phyloP scores from a whole-genome alignment of 2,888 invertebrate species.

The Melanostoma mellinum region DNA sequence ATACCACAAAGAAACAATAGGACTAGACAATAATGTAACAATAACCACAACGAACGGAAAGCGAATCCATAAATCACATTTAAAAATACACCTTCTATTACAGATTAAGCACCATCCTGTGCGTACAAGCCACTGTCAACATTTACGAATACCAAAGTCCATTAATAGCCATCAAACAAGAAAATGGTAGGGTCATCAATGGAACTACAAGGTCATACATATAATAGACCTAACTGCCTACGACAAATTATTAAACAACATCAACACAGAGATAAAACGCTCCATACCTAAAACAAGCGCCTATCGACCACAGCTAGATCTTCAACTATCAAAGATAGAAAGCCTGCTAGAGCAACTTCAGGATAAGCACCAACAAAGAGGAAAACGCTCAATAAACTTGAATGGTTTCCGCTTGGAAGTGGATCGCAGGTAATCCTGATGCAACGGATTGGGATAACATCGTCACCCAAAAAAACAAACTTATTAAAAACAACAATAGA shows the following conservation, averaged over 20 bases:
- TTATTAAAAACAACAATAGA: no score
- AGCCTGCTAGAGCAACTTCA: no score
- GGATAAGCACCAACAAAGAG: no score
- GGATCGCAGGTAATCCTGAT: no score
- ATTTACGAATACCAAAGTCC: slow-evolving; percentile 1
- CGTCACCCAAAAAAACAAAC: no score
- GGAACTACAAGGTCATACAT: slow-evolving; percentile 6
- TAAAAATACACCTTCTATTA: slow-evolving; percentile 20
- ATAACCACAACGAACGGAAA: slow-evolving; percentile 25
- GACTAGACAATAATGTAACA: slow-evolving; percentile 15
- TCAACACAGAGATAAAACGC: no score
- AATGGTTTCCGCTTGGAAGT: no score
- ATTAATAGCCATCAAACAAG: background rate
- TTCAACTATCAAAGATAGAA: slow-evolving; percentile 36
- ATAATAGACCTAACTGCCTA: slow-evolving; percentile 43
- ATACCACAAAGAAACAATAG: slow-evolving; percentile 22
- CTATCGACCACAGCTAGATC: background rate
- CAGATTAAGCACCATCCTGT: background rate
- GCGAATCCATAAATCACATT: slow-evolving; percentile 11
- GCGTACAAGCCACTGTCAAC: background rate
- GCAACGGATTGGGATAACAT: no score
- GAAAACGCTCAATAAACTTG: slow-evolving; percentile 24
- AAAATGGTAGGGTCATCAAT: background rate
- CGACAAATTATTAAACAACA: no score
- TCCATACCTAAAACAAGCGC: slow-evolving; percentile 12